These are phyloP conservation scores for Lycophotia porphyrea DNA, from an alignment of 2,888 invertebrate species.

Conservation along the genomic window DNA sequence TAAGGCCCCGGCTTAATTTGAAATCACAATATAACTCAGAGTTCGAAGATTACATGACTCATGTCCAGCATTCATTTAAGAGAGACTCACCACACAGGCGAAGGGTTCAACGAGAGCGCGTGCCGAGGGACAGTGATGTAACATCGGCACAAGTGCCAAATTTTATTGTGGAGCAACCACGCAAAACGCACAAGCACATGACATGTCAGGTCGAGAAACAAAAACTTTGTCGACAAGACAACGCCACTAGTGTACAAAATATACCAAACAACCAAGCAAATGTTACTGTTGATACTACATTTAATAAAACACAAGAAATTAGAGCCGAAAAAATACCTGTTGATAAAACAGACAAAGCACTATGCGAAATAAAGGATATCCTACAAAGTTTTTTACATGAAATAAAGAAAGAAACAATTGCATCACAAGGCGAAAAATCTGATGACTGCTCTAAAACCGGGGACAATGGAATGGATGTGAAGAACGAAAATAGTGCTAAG, in stretches of 20 bases:
- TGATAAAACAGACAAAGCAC: conserved; percentile 83
- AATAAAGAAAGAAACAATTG: conserved; percentile 81
- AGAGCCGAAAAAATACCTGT: conserved; percentile 58
- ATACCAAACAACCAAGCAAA: conserved; percentile 69
- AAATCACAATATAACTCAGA: conserved; percentile 78
- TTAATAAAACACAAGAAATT: conserved; percentile 77
- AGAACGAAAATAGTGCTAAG: conserved; percentile 60
- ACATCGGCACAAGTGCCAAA: conserved; percentile 54
- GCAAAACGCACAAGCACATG: conserved; percentile 31
- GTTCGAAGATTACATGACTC: conserved; percentile 71
- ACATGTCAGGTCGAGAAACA: conserved; percentile 57
- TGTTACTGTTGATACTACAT: conserved; percentile 67
- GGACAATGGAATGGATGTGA: conserved; percentile 61
- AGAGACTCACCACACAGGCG: conserved; percentile 59
- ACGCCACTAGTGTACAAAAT: conserved; percentile 69
- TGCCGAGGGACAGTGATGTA: conserved; percentile 65
- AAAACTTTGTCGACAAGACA: conserved; percentile 65
- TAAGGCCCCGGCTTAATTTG: conserved; percentile 82
- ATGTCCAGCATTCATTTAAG: conserved; percentile 51
- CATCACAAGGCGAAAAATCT: conserved; percentile 74
- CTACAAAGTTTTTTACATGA: conserved; percentile 83
- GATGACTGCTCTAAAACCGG: conserved; percentile 67
- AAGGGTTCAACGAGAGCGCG: conserved; percentile 54
- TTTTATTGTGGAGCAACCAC: conserved; percentile 38
- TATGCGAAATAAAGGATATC: conserved; percentile 86